Conservation (phyloP, 2,888 invertebrate genomes). For the Drosophila eohydei region DNA sequence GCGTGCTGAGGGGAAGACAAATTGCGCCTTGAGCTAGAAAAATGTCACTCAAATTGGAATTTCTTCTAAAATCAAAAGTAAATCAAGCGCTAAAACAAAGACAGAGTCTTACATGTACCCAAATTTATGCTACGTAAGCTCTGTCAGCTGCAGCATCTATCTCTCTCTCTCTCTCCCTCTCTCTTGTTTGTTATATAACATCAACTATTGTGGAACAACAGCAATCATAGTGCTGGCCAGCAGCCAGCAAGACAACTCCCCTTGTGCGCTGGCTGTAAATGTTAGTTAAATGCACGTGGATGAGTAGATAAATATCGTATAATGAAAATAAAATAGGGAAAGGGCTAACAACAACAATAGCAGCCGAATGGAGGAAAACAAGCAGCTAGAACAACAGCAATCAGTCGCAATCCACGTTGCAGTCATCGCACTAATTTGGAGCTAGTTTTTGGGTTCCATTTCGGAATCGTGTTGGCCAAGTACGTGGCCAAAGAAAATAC, state of each 20-base stretch:
- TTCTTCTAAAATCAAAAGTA: slow-evolving; percentile 73
- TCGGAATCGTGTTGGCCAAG: slow-evolving; percentile 38
- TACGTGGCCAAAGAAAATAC: slow-evolving; percentile 78
- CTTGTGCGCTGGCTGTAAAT: slow-evolving; percentile 58
- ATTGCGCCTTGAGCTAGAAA: slow-evolving; percentile 2
- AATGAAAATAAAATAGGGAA: slow-evolving; percentile 76
- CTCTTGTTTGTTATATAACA: slow-evolving; percentile 60
- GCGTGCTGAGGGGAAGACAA: not conserved
- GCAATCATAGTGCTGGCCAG: slow-evolving; percentile 43
- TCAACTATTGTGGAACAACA: slow-evolving; percentile 66
- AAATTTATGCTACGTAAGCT: not conserved
- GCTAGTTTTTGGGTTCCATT: slow-evolving; percentile 65
- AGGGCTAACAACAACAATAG: slow-evolving; percentile 42
- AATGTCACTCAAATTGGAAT: slow-evolving; percentile 69
- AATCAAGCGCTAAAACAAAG: slow-evolving; percentile 53
- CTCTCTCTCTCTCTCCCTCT: not conserved
- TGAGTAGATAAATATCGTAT: slow-evolving; percentile 82
- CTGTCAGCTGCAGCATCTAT: not conserved
- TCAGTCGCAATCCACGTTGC: slow-evolving; percentile 67
- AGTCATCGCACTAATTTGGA: slow-evolving; percentile 73
- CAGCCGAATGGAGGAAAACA: slow-evolving; percentile 20
- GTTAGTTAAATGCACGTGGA: slow-evolving; percentile 83
- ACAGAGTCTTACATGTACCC: not conserved
- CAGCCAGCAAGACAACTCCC: slow-evolving; percentile 14
- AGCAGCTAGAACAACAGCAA: slow-evolving; percentile 57